Base-by-base conservation (phyloP, 2,888 invertebrate genomes). In the Philereme vetulata region DNA sequence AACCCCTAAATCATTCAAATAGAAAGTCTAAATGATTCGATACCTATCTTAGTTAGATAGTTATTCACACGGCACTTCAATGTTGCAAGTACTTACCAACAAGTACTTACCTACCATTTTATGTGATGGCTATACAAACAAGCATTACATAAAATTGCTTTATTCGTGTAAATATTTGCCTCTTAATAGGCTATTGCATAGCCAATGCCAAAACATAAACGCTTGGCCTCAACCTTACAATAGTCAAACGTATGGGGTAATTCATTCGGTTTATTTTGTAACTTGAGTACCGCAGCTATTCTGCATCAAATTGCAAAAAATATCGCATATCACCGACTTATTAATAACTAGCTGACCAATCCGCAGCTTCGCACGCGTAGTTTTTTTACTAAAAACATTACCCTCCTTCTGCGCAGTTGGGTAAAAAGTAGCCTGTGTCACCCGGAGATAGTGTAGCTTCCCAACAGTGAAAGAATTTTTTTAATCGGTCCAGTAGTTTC, bases 91-190 rank as follows among this genome's bases (percentile, higher is more conserved):
- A 56, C n/a, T n/a, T n/a, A n/a, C 21, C 21, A 1, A 21, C 21
- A 21, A 21, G 21, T 21, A 21, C 21, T 21, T 21, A 21, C 21
- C 2, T 21, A 21, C 21, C 2, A 21, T 21, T 21, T 21, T 21
- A 21, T 21, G 2, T 21, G 21, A 21, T 21, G 21, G 21, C 21
- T 21, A 21, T 21, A 21, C 21, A 1, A 21, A 21, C 21, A 21
- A 11, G 43, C 48, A 60, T 57, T 53, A 38, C 62, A 60, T 64
- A 55, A 62, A 66, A 65, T 55, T 53, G 38, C 49, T 64, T 64
- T 60, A 62, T 51, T 59, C 47, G 40, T 55, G 54, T 64, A 64
- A 64, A 64, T 60, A 64, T 64, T 64, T 55, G 47, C 48, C 32
- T 58, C 50, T 56, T 49, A 50, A 66, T 64, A 54, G 58, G 36